A percentile compares a stretch with the other conserved stretches of the same genome.
Evolutionary conservation across 2,797 vertebrate genomes (phyloP).

Genomic region (Sarcophilus harrisii): DNA sequence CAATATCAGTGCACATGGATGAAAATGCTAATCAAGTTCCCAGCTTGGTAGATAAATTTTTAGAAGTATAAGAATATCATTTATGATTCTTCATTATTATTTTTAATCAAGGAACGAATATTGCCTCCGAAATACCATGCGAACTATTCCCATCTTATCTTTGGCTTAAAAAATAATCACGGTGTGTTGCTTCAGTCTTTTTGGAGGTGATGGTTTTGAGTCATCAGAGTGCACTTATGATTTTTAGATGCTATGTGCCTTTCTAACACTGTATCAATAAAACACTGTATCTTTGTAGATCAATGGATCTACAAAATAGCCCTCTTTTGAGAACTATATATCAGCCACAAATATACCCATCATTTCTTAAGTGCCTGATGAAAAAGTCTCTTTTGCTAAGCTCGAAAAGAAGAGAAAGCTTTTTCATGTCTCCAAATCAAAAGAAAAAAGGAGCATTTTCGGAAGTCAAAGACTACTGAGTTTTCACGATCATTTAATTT

Average conservation of each 20-base stretch:
- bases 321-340: neutral
- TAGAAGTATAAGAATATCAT: slow-evolving; percentile 68
- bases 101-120: slow-evolving; percentile 67
- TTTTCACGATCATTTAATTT: neutral
- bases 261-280: neutral
- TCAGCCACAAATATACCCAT: slow-evolving; percentile 30
- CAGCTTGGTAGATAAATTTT: slow-evolving; percentile 70
- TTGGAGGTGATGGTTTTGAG: slow-evolving; percentile 8
- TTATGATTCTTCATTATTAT: slow-evolving; percentile 64
- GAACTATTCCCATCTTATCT: slow-evolving; percentile 33
- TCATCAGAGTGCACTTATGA: neutral
- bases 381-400: neutral
- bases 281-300: slow-evolving; percentile 5
- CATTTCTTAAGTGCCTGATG: slow-evolving; percentile 2
- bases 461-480: neutral
- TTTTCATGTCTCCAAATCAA: slow-evolving; percentile 19
- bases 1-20: slow-evolving; percentile 76
- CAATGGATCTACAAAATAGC: slow-evolving; percentile 13
- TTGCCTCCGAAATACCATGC: slow-evolving; percentile 57
- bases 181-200: neutral
- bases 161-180: slow-evolving; percentile 16
- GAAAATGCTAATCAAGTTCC: slow-evolving; percentile 76
- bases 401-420: neutral
- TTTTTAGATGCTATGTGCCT: slow-evolving; percentile 13
- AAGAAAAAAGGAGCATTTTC: slow-evolving; percentile 15